These are phyloP conservation scores for Anarsia innoxiella DNA, from an alignment of 2,888 invertebrate genomes.

Conservation along the genomic window DNA sequence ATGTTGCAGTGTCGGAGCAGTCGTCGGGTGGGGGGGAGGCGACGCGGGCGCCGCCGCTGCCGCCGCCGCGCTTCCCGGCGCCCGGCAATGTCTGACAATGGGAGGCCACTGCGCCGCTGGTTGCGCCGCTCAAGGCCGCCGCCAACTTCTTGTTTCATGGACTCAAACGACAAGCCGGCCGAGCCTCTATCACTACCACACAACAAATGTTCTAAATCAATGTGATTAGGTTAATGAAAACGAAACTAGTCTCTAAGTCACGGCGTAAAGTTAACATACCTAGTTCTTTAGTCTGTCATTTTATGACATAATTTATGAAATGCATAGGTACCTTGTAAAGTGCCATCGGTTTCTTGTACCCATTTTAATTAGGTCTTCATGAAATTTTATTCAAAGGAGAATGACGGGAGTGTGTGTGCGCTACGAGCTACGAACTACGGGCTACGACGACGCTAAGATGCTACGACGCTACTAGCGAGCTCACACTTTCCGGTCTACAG, in stretches of 20 bases:
- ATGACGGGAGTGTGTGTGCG: no score
- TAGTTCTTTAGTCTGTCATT: constrained; percentile 69
- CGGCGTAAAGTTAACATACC: constrained; percentile 63
- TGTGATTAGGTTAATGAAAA: constrained; percentile 69
- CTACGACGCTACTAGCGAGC: constrained; percentile 11
- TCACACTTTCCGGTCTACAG: constrained; percentile 28
- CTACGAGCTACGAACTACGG: no score
- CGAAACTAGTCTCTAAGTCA: constrained; percentile 64
- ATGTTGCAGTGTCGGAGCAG: constrained; percentile 89
- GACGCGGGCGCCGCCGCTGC: constrained; percentile 85
- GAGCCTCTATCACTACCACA: constrained; percentile 66
- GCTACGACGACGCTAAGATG: constrained; percentile 13
- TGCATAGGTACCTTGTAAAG: constrained; percentile 64
- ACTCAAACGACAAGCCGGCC: constrained; percentile 72
- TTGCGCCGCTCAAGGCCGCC: constrained; percentile 79
- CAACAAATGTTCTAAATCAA: constrained; percentile 75
- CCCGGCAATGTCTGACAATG: constrained; percentile 86
- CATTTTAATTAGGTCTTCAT: constrained; percentile 58
- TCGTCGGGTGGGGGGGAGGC: constrained; percentile 84
- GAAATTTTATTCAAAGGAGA: constrained; percentile 33
- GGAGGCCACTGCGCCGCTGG: constrained; percentile 77
- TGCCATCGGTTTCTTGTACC: constrained; percentile 63
- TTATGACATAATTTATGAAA: constrained; percentile 65
- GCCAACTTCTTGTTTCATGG: constrained; percentile 80
- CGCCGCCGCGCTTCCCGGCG: constrained; percentile 86